Percentiles rank a stretch among this genome's conserved stretches.
Evolutionary conservation across 2,113 vertebrate genomes (phyloP).

Genomic region (Calidris pugnax): DNA sequence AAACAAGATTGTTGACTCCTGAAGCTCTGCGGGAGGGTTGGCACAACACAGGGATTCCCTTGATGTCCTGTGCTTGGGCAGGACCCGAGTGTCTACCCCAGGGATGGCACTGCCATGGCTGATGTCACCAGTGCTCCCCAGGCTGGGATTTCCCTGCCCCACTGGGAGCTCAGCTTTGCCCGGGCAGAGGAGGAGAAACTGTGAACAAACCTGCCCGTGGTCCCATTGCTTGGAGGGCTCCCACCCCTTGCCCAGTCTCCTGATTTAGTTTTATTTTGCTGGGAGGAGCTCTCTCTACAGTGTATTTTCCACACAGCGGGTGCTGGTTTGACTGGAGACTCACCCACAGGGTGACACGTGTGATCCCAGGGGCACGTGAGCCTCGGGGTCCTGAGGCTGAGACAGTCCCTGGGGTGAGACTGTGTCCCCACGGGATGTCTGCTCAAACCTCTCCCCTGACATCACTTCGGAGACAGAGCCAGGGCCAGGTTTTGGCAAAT

Average conservation of each 20-base stretch:
- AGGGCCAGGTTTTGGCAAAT: neutral
- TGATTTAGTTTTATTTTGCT: neutral
- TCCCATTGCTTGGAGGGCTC: neutral
- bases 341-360: neutral
- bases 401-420: neutral
- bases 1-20: neutral
- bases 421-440: neutral
- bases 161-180: neutral
- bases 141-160: neutral
- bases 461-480: neutral
- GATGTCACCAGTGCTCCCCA: rapidly evolving
- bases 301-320: neutral
- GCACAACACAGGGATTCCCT: neutral
- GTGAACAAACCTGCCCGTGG: neutral
- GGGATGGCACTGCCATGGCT: neutral
- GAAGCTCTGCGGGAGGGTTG: neutral
- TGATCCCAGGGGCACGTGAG: neutral
- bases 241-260: neutral
- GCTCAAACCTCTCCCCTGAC: neutral
- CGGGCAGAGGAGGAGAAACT: neutral
- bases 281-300: neutral
- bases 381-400: neutral
- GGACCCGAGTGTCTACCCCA: neutral
- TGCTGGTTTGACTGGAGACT: neutral
- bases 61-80: neutral